phyloP scores from a whole-genome alignment of 2,888 invertebrate species.

The Agrotis ipsilon region DNA sequence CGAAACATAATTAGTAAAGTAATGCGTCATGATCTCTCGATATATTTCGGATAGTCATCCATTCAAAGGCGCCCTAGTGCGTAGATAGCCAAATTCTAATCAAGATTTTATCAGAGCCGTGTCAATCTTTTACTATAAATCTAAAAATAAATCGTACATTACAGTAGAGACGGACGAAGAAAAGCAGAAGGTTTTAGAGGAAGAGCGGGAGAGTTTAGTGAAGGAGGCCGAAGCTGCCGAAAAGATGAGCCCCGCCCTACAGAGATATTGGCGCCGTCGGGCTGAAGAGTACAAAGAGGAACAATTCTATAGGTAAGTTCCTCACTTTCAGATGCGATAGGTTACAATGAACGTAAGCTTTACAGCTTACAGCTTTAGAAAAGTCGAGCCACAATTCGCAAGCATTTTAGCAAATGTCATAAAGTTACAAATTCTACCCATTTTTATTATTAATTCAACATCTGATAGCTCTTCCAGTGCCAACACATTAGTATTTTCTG shows the following conservation, averaged over 20 bases:
- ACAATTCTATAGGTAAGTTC: constrained; percentile 79
- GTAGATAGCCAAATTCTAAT: background rate
- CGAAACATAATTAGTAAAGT: background rate
- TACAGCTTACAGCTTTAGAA: background rate
- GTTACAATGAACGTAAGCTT: background rate
- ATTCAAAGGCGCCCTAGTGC: background rate
- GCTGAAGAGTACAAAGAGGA: constrained; percentile 83
- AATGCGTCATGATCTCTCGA: background rate
- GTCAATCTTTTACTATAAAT: background rate
- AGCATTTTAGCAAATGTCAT: background rate
- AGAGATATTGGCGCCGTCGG: constrained; percentile 83
- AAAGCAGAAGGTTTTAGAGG: constrained; percentile 58
- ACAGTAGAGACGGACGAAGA: constrained; percentile 25
- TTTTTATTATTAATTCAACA: background rate
- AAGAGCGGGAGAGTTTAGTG: constrained; percentile 67
- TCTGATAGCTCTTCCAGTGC: background rate
- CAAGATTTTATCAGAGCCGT: background rate
- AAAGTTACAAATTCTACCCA: background rate
- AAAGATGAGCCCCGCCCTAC: constrained; percentile 74
- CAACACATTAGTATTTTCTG: background rate
- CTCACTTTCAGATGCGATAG: background rate
- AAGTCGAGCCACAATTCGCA: background rate
- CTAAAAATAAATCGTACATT: background rate
- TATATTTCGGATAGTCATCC: background rate
- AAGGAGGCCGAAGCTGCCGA: constrained; percentile 72